Base-by-base conservation (phyloP, 2,113 vertebrate species). In the Alosa alosa region DNA sequence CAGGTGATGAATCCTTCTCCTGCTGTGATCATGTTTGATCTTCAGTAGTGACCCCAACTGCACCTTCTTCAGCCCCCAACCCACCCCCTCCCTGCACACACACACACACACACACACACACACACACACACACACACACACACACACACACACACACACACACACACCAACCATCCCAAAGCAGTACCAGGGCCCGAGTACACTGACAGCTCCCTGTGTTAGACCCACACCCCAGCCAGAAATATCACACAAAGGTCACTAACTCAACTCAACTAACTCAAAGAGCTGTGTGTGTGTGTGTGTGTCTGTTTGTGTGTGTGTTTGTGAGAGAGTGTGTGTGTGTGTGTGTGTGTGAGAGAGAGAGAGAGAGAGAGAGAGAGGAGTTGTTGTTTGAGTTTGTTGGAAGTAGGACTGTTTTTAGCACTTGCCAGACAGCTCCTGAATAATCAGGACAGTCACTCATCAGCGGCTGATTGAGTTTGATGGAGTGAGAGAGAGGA, bases 371-470 rank as follows among this genome's bases (percentile, higher is more conserved):
- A 60, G 78, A 0, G 50, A 68, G 81, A 31, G 82, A 75, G 49
- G 64, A 36, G 64, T 10, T 72, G n/a, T 72, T 72, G 2, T 31
- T 72, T 11, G n/a, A 4, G 9, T 31, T 72, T 9, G n/a, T 31
- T 72, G 13, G 64, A 36, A 10, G 31, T 8, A 2, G 49, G 55
- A 18, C 39, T 84, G 64, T 85, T 49, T 84, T 31, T 72, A 25
- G 64, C n/a, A 4, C n/a, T 72, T 72, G 64, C 64, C 64, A 72
- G 64, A 3, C 64, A 72, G 31, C 64, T 36, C 8, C n/a, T 72
- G 25, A 72, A 72, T 72, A 72, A 72, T 72, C 64, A 72, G 64
- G 64, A 36, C 64, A 72, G 25, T 72, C 25, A 72, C 25, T 72
- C 64, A 72, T 25, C 64, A 72, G n/a, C 0, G 25, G 25, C 64